Conservation (phyloP, 1,140 invertebrate species). For the Cyrtorhinus lividipennis region DNA sequence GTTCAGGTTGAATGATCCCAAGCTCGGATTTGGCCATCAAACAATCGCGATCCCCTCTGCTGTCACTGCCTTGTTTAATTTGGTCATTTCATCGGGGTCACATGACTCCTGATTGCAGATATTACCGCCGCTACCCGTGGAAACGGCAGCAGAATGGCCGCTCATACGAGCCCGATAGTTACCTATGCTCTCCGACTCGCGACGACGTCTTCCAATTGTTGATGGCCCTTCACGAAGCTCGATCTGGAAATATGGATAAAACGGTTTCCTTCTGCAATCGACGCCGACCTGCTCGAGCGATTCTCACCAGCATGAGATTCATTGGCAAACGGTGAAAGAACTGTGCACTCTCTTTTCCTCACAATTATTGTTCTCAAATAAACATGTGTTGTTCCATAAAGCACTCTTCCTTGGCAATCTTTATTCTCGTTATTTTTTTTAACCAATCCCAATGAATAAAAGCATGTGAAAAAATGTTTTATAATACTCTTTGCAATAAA, state of each 20-base stretch:
- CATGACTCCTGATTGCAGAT: slow-evolving; percentile 26
- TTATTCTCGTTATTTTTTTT: background rate
- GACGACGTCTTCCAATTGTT: slow-evolving; percentile 42
- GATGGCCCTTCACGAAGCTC: slow-evolving; percentile 41
- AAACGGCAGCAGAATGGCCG: slow-evolving; percentile 39
- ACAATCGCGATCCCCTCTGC: background rate
- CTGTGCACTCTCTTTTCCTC: background rate
- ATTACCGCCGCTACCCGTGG: slow-evolving; percentile 43
- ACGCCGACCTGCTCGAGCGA: slow-evolving; percentile 37
- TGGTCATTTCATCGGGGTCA: background rate
- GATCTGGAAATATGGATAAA: slow-evolving; percentile 35
- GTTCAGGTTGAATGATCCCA: background rate
- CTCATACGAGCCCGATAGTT: slow-evolving; percentile 40
- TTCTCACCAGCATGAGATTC: slow-evolving; percentile 48
- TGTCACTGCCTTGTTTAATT: background rate
- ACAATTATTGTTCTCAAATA: background rate
- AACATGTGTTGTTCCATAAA: background rate
- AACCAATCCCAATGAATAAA: background rate
- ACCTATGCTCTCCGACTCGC: slow-evolving; percentile 39
- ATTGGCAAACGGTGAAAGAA: slow-evolving; percentile 30
- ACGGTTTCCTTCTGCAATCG: slow-evolving; percentile 46
- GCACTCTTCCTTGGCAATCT: background rate
- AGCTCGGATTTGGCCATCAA: background rate
- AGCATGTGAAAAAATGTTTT: slow-evolving; percentile 5
- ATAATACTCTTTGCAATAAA: slow-evolving; percentile 1